Percentiles rank a stretch among this genome's conserved stretches.
These are phyloP conservation scores for Ornithoptera priamus DNA, from an alignment of 2,888 invertebrate species.

Conservation along the genomic window DNA sequence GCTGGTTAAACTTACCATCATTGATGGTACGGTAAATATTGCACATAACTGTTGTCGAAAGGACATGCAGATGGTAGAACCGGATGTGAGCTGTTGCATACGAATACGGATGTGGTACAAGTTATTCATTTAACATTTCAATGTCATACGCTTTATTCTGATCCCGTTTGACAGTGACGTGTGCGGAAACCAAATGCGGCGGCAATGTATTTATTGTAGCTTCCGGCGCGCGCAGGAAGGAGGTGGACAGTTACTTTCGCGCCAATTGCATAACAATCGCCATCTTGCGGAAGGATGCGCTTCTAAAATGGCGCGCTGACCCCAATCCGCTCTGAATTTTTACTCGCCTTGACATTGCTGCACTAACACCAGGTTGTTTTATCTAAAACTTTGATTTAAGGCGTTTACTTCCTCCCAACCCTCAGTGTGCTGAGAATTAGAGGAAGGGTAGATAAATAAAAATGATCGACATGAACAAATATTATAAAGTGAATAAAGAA, in stretches of 20 bases:
- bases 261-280: constrained; percentile 53
- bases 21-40: no score
- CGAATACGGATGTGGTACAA: constrained; percentile 16
- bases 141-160: constrained; percentile 43
- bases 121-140: constrained; percentile 40
- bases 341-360: constrained; percentile 28
- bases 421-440: no score
- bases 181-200: constrained; percentile 34
- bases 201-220: constrained; percentile 41
- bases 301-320: constrained; percentile 33
- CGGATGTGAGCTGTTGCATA: constrained; percentile 14
- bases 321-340: constrained; percentile 20
- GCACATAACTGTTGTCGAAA: no score
- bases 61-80: constrained; percentile 11
- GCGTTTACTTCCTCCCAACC: no score
- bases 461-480: no score
- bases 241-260: constrained; percentile 53
- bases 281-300: constrained; percentile 41
- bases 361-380: constrained; percentile 21
- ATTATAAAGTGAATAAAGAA: no score
- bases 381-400: no score
- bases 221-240: constrained; percentile 49
- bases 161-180: constrained; percentile 38
- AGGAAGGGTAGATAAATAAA: no score
- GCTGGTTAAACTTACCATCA: no score